phyloP scores from a whole-genome alignment of 2,113 vertebrate species.

The Mesembrinibis cayennensis region DNA sequence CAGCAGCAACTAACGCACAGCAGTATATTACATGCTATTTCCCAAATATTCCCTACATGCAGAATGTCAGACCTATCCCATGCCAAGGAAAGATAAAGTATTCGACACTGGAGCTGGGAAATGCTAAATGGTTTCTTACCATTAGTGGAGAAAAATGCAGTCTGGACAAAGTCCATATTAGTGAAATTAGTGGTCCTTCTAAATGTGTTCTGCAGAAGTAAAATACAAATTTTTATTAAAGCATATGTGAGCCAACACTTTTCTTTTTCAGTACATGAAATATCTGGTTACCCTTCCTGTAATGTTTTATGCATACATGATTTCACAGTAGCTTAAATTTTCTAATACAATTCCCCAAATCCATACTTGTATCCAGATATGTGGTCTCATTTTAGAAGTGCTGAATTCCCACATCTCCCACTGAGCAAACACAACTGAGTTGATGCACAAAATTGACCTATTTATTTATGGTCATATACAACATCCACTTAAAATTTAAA shows the following conservation, averaged over 20 bases:
- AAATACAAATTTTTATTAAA: background rate
- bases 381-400: background rate
- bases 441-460: background rate
- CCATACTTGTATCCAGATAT: background rate
- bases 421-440: background rate
- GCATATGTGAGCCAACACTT: background rate
- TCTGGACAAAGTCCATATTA: background rate
- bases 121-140: background rate
- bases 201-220: background rate
- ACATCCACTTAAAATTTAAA: background rate
- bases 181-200: background rate
- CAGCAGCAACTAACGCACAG: background rate
- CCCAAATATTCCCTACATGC: background rate
- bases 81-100: background rate
- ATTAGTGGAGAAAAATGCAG: background rate
- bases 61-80: background rate
- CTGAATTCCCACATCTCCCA: background rate
- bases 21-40: background rate
- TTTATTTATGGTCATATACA: background rate
- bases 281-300: background rate
- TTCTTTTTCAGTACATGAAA: background rate
- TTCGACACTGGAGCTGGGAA: background rate
- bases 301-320: background rate
- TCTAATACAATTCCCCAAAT: background rate
- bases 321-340: background rate